phyloP scores from a whole-genome alignment of 2,888 invertebrate genomes.

The Eristalis tenax region DNA sequence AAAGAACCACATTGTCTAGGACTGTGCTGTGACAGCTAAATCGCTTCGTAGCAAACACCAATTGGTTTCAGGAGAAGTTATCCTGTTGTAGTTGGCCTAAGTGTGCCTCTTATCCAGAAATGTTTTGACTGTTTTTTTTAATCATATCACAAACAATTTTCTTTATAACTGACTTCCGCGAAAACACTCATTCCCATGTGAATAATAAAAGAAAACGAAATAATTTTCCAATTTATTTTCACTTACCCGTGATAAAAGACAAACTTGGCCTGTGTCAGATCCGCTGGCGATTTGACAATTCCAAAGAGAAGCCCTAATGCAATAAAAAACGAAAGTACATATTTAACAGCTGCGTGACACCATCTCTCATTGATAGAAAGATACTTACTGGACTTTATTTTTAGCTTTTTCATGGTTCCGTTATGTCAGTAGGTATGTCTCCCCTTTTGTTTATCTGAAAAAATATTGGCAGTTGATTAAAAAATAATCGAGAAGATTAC shows the following conservation, averaged over 20 bases:
- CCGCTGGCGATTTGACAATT: conserved; percentile 81
- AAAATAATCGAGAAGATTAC: not conserved
- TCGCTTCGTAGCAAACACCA: too few relatives aligned
- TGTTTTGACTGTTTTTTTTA: too few relatives aligned
- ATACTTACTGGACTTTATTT: conserved; percentile 77
- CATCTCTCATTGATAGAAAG: not conserved
- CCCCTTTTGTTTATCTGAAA: not conserved
- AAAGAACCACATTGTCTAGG: too few relatives aligned
- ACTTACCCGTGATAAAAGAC: conserved; percentile 78
- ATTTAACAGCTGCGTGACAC: not conserved
- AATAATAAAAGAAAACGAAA: not conserved
- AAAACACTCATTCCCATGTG: not conserved
- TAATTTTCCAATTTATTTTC: not conserved
- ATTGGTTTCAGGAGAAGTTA: too few relatives aligned
- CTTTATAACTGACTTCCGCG: too few relatives aligned
- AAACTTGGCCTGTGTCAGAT: conserved; percentile 82
- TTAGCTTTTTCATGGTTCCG: conserved; percentile 73
- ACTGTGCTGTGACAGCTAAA: too few relatives aligned
- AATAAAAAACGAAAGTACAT: not conserved
- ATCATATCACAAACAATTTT: too few relatives aligned
- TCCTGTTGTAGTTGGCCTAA: too few relatives aligned
- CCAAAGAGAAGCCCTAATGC: conserved; percentile 81
- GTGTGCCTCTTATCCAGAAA: too few relatives aligned
- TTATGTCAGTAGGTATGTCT: not conserved
- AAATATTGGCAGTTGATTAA: not conserved